Percentiles rank a stretch among this genome's conserved stretches.
Conservation (phyloP, 1,140 invertebrate species). For the Mercenaria mercenaria region DNA sequence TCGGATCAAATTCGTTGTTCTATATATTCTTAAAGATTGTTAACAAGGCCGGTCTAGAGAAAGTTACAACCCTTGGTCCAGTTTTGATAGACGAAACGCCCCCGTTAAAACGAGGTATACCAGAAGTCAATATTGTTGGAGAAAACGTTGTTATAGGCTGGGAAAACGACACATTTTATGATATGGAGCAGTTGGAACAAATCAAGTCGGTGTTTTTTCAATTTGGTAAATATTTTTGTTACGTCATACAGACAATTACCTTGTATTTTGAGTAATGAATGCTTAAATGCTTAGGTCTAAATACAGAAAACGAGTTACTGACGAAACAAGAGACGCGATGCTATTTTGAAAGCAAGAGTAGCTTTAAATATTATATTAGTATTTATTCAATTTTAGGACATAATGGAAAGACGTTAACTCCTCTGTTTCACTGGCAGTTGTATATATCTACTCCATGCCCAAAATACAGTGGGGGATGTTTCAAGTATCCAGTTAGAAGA, state of each 20-base stretch:
- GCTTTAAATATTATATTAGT: too few relatives aligned
- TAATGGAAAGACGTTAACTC: conserved; percentile 1
- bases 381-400: neutral
- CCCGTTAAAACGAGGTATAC: conserved; percentile 36
- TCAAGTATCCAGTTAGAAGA: conserved; percentile 45
- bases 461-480: neutral
- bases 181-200: conserved; percentile 67
- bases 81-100: conserved; percentile 74
- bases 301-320: too few relatives aligned
- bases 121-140: conserved; percentile 12
- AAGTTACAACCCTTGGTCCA: conserved; percentile 61
- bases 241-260: too few relatives aligned
- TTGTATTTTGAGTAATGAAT: too few relatives aligned
- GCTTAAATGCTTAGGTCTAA: too few relatives aligned
- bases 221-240: conserved; percentile 18
- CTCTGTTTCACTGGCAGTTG: conserved; percentile 8
- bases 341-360: too few relatives aligned
- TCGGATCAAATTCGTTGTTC: conserved; percentile 60
- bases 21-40: conserved; percentile 69
- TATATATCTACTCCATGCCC: neutral
- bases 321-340: too few relatives aligned
- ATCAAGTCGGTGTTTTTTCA: neutral
- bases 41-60: conserved; percentile 71
- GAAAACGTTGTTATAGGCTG: conserved; percentile 58
- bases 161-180: conserved; percentile 63